Evolutionary conservation across 2,797 vertebrate genomes (phyloP), one percentile per base, ranked within the genome.

Genomic region (Chromobotia macracanthus): DNA sequence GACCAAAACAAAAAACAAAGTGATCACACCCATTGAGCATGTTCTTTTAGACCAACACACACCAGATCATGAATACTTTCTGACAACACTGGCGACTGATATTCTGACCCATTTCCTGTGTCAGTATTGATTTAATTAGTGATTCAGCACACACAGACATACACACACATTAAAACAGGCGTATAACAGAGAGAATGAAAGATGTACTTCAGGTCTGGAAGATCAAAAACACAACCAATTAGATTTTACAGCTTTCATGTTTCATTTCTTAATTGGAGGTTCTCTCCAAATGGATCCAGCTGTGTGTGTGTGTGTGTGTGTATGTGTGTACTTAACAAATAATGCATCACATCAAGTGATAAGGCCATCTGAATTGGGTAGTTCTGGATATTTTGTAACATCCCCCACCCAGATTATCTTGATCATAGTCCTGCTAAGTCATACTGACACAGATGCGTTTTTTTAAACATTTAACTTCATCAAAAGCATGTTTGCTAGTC

Each of bases 101-200:
- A 48, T 46, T 61, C 21, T 23, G 58, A 76, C 70, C 55, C 50
- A 64, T 58, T 74, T 73, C 38, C 50, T 38, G 53, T 48, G 31
- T 55, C 12, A 3, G 56, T 58, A 83, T 51, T 80, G 79, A 80
- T 83, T 56, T 35, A 70, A 55, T 82, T 69, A 75, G 46, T 35
- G 58, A 79, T 66, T 61, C n/a, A 23, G 25, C 46, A 48, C 46
- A 78, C 65, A 69, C 77, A 71, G 21, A 56, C 46, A 66, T 10
- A 75, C 66, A 69, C 41, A 60, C 12, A 60, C 41, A 58, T 13
- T 58, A 13, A 58, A 73, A 38, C 67, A 41, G 56, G 2, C 25
- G n/a, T 48, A 16, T 8, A 41, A 64, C 38, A 73, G 10, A 51
- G 38, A 67, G n/a, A 68, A 61, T 38, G 56, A 38, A 72, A 77